phyloP scores from a whole-genome alignment of 2,113 vertebrate genomes.

The Marmota monax region DNA sequence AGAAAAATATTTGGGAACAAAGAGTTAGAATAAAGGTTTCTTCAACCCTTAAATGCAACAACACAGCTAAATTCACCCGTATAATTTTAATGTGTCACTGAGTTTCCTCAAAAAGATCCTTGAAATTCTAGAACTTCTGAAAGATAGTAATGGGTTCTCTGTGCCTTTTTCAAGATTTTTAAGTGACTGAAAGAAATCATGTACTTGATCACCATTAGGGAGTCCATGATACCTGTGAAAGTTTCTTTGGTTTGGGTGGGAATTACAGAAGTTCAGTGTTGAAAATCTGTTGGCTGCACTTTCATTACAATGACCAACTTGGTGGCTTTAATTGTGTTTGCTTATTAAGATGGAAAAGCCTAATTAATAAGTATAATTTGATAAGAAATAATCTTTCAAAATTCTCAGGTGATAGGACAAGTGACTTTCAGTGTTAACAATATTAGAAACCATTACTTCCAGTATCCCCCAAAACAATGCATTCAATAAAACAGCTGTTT shows the following conservation, averaged over 20 bases:
- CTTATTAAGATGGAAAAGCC: conserved; percentile 19
- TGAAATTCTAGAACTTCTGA: conserved; percentile 15
- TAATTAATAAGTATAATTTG: neutral
- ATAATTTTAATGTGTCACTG: neutral
- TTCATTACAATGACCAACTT: neutral
- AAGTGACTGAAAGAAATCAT: neutral
- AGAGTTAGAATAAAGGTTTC: neutral
- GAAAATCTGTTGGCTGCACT: neutral
- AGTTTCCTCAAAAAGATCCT: conserved; percentile 3
- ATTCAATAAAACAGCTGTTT: conserved; percentile 46
- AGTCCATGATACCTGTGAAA: neutral
- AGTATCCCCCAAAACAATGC: conserved; percentile 63
- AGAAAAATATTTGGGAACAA: conserved; percentile 17
- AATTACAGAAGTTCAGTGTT: neutral
- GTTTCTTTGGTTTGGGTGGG: neutral
- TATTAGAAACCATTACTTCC: neutral
- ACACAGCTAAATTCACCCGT: neutral
- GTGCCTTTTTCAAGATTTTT: conserved; percentile 53
- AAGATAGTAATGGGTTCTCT: neutral
- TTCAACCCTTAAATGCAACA: neutral
- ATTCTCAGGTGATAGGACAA: neutral
- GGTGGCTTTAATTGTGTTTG: neutral
- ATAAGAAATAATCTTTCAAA: neutral
- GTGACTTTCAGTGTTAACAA: neutral
- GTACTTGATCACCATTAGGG: neutral